Evolutionary conservation across 2,888 invertebrate genomes (phyloP).

Genomic region (Drosophila fungiperda): DNA sequence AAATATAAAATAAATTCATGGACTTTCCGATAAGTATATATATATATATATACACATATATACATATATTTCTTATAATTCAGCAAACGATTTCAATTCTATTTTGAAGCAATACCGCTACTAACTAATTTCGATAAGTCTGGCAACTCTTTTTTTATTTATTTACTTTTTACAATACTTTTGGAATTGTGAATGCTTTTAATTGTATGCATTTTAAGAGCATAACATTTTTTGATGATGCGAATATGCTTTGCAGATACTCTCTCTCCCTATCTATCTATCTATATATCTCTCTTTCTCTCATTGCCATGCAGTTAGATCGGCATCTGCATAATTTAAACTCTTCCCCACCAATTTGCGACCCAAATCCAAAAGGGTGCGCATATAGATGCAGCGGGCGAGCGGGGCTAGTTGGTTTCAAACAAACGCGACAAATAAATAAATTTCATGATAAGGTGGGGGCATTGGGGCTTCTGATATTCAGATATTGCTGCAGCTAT

Average conservation of each 20-base stretch:
- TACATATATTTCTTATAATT: background rate
- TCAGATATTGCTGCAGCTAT: conserved; percentile 4
- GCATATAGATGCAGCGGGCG: conserved; percentile 30
- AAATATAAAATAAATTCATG: background rate
- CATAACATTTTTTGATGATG: conserved; percentile 22
- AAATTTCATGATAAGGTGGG: conserved; percentile 38
- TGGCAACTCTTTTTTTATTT: background rate
- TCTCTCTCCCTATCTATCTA: background rate
- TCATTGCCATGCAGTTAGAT: conserved; percentile 31
- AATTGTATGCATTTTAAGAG: conserved; percentile 17
- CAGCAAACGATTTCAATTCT: background rate
- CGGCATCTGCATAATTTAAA: conserved; percentile 15
- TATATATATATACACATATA: background rate
- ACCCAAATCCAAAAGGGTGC: background rate
- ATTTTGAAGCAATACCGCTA: background rate
- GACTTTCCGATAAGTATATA: no score
- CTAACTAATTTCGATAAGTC: background rate
- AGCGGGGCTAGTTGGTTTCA: background rate
- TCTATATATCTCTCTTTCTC: background rate
- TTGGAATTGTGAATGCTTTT: conserved; percentile 8
- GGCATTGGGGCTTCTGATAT: conserved; percentile 16
- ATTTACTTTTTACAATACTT: background rate
- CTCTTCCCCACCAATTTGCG: background rate
- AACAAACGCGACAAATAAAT: conserved; percentile 52
- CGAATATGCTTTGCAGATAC: conserved; percentile 28